Conservation (phyloP, 2,797 vertebrate species). For the Gallinago stenura region DNA sequence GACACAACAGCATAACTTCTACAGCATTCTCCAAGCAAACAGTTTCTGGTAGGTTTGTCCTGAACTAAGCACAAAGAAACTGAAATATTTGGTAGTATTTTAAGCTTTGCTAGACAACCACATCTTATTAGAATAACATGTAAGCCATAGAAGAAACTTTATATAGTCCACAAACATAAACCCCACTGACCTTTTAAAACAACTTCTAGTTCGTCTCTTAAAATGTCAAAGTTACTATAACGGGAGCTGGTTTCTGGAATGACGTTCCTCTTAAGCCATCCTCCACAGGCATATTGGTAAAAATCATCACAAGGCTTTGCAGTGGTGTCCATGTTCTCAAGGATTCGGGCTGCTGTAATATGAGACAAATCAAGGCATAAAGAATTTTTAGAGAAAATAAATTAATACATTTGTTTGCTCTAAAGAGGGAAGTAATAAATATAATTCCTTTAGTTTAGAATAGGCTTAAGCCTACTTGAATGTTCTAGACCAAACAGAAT, state of each 20-base stretch:
- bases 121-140: neutral
- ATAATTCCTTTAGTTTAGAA: neutral
- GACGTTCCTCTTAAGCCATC: constrained; percentile 93
- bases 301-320: constrained; percentile 90
- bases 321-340: constrained; percentile 90
- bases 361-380: neutral
- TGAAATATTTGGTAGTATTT: neutral
- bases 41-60: neutral
- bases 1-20: neutral
- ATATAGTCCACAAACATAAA: constrained; percentile 31
- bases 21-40: neutral
- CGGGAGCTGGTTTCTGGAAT: constrained; percentile 94
- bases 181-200: constrained; percentile 90
- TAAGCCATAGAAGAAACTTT: constrained; percentile 34
- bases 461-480: neutral
- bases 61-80: neutral
- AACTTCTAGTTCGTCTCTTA: constrained; percentile 92
- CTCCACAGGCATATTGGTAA: constrained; percentile 94
- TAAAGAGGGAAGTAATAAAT: neutral
- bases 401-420: neutral
- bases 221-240: constrained; percentile 95
- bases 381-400: neutral
- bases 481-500: neutral
- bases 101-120: neutral
- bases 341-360: constrained; percentile 89